Evolutionary conservation across 2,113 vertebrate genomes (phyloP).

Genomic region (Atlantisia rogersi): DNA sequence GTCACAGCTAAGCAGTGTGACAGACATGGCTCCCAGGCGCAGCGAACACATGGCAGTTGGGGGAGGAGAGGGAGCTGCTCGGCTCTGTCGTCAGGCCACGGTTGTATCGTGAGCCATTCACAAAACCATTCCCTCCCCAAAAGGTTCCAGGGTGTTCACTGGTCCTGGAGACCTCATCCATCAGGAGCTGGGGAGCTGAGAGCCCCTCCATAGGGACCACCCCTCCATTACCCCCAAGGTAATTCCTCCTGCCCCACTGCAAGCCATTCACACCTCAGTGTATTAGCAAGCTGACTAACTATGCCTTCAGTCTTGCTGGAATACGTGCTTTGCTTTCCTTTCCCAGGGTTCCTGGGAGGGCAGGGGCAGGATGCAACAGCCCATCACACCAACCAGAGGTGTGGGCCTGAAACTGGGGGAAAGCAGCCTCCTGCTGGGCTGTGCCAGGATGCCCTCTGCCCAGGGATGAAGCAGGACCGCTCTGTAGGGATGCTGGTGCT

Average conservation of each 20-base stretch:
- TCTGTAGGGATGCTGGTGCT: not conserved
- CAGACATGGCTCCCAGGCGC: not conserved
- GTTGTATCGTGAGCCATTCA: not conserved
- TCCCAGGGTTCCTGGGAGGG: not conserved
- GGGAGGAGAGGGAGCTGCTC: constrained; percentile 1
- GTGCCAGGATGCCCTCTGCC: not conserved
- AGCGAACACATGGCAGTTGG: constrained; percentile 23
- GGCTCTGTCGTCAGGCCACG: not conserved
- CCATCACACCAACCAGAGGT: not conserved
- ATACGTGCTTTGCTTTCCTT: not conserved
- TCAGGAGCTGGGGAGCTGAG: not conserved
- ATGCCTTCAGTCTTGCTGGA: not conserved
- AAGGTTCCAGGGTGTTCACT: not conserved
- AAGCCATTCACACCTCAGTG: not conserved
- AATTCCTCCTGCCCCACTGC: not conserved
- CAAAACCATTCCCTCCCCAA: not conserved
- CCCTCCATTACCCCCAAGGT: not conserved
- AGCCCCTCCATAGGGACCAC: not conserved
- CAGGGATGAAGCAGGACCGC: not conserved
- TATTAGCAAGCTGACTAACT: constrained; percentile 43
- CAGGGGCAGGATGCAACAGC: not conserved
- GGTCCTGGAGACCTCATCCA: not conserved
- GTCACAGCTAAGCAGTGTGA: constrained; percentile 22
- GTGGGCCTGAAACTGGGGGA: not conserved
- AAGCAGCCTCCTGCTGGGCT: not conserved